A percentile compares a stretch with the other conserved stretches of the same genome.
These are phyloP conservation scores for Actinia equina DNA, from an alignment of 64 coral and sea anemone genomes.

Conservation along the genomic window DNA sequence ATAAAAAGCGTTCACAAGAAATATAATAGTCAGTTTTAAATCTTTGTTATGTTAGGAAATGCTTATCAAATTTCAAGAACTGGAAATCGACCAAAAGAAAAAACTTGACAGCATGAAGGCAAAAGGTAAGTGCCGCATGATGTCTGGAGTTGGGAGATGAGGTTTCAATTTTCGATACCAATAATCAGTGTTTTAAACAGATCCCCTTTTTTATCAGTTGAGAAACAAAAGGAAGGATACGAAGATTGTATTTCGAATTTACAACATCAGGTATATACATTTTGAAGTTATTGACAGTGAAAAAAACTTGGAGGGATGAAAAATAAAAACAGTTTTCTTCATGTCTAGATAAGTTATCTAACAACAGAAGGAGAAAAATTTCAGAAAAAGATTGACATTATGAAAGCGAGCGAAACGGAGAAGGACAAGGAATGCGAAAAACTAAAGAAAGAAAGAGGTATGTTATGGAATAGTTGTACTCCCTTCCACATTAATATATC, in stretches of 20 bases:
- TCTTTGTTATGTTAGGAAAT: constrained; percentile 60
- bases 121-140: constrained; percentile 59
- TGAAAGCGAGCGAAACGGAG: not conserved
- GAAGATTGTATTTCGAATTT: constrained; percentile 21
- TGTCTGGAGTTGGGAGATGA: not conserved
- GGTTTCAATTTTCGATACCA: not conserved
- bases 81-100: constrained; percentile 84
- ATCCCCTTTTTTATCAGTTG: constrained; percentile 40
- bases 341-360: constrained; percentile 25
- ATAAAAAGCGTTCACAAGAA: too few relatives aligned
- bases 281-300: not conserved
- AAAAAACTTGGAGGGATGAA: not conserved
- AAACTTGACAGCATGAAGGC: constrained; percentile 74
- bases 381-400: not conserved
- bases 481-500: not conserved
- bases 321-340: not conserved
- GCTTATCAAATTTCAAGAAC: constrained; percentile 86
- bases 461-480: too few relatives aligned
- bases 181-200: too few relatives aligned
- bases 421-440: not conserved
- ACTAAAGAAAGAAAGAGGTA: not conserved
- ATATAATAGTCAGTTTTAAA: not conserved
- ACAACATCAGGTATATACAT: not conserved
- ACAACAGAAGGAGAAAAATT: constrained; percentile 10
- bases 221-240: constrained; percentile 67